phyloP scores from a whole-genome alignment of 92 coral and sea anemone species.

The Paragorgia papillata region DNA sequence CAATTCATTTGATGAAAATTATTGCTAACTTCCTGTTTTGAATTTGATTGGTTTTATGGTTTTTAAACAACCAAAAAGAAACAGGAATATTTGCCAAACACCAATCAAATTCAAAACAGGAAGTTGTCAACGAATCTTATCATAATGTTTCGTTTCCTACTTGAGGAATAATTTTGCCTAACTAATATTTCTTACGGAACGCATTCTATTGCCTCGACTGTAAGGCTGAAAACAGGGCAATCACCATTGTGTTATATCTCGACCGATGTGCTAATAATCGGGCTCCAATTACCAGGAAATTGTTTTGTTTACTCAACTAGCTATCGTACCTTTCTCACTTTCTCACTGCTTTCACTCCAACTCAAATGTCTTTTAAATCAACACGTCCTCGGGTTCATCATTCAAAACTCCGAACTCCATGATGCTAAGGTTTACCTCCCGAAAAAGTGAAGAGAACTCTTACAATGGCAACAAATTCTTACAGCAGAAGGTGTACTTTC shows the following conservation, averaged over 20 bases:
- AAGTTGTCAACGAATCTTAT: too few species aligned
- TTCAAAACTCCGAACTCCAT: constrained; percentile 31
- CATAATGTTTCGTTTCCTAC: too few species aligned
- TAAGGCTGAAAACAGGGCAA: constrained; percentile 41
- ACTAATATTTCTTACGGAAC: too few species aligned
- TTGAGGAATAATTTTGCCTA: too few species aligned
- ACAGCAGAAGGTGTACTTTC: constrained; percentile 24
- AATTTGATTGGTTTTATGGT: too few species aligned
- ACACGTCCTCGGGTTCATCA: constrained; percentile 46
- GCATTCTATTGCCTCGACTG: too few species aligned
- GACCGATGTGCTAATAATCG: constrained; percentile 42
- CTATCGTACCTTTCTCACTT: neutral
- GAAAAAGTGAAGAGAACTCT: constrained; percentile 41
- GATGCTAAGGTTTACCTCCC: constrained; percentile 29
- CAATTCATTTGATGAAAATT: too few species aligned
- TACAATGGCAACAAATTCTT: constrained; percentile 34
- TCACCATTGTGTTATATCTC: constrained; percentile 47
- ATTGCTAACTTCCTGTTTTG: too few species aligned
- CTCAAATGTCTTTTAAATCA: neutral
- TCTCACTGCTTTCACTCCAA: neutral
- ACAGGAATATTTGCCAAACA: constrained; percentile 37
- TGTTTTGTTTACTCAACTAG: neutral
- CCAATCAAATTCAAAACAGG: too few species aligned
- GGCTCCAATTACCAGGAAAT: neutral
- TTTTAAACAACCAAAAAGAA: too few species aligned